Evolutionary conservation across 1,140 invertebrate genomes (phyloP), one percentile per base, ranked within the genome.

Genomic region (Brachionus calyciflorus): DNA sequence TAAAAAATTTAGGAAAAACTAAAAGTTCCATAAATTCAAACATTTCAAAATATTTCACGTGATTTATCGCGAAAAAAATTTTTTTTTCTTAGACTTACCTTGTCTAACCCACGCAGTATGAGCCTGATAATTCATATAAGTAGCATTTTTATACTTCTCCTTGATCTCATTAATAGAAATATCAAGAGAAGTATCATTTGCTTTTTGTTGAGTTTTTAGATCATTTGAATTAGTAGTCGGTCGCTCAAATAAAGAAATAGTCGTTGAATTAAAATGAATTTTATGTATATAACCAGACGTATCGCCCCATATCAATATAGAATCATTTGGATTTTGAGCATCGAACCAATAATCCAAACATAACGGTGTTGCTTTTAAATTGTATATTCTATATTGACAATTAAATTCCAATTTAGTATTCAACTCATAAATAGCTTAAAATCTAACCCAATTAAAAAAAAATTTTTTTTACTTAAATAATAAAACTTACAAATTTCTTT

Each of bases 281-380:
- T 80, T 80, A 78, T 83, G 84, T 12, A 85, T 80, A 48, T 68
- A 80, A 9, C 84, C 84, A 17, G 81, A 81, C 2, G 83, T 81
- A 79, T 85, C 84, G 17, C 84, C 84, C 82, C 84, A 85, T 3
- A 80, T 81, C 17, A 85, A 57, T 21, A 84, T 80, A 0, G 84
- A 82, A 77, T 85, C 83, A 79, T 84, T 85, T 6, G 79, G 78
- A 78, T 84, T 82, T 65, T 81, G 79, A n/a, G 82, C 81, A 77
- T 84, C 84, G 9, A 76, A 84, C 84, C 84, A 85, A 79, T 84
- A 85, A 49, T 85, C 84, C 48, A 85, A 73, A 69, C 81, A 84
- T 2, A 85, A 80, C 0, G 84, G 83, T 12, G 82, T 85, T 57
- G 78, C 79, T n/a, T 77, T 60, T 19, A 85, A 70, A 37, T 80